Evolutionary conservation across 1,140 invertebrate species (phyloP), one percentile per base, ranked within the genome.

Genomic region (Euborellia annulipes): DNA sequence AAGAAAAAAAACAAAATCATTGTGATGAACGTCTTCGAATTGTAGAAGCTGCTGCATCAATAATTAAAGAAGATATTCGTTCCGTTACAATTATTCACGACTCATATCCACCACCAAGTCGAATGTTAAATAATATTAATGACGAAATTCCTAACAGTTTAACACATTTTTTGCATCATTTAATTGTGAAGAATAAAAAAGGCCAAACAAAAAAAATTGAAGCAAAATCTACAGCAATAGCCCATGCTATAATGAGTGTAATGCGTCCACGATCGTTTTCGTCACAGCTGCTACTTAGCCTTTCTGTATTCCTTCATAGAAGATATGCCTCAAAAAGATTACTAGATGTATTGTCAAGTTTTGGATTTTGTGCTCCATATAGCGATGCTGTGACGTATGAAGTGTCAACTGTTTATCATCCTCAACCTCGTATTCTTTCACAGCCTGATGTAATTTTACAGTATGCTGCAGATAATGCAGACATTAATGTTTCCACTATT

Each of bases 401-500:
- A 55, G 45, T 46, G 41, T 56, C 57, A 3, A 37, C 49, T 41
- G 52, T 58, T 22, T 38, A 54, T 7, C 20, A 54, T 44, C 53
- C 45, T 42, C 36, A n/a, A 17, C 14, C 47, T 38, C 21, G 48
- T 19, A 22, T 21, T 8, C 11, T 36, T 16, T 16, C 22, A 17
- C 30, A 45, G 16, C 11, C 27, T 43, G 45, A 40, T 30, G 42
- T 47, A 22, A 58, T 55, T 49, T 14, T 51, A 21, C 62, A 64
- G 54, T 60, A 60, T 38, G 58, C 61, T 53, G 55, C 41, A 48
- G 56, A 65, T 37, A 63, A 63, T 59, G 59, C 43, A 3, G 43
- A 40, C 18, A 6, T 45, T 9, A 45, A 45, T 45, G 36, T 37
- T 13, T 39, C 37, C n/a, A 45, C 43, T 2, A 43, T 65, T 16